These are phyloP conservation scores for Hydropotes inermis DNA, from an alignment of 2,113 vertebrate species.

Conservation along the genomic window DNA sequence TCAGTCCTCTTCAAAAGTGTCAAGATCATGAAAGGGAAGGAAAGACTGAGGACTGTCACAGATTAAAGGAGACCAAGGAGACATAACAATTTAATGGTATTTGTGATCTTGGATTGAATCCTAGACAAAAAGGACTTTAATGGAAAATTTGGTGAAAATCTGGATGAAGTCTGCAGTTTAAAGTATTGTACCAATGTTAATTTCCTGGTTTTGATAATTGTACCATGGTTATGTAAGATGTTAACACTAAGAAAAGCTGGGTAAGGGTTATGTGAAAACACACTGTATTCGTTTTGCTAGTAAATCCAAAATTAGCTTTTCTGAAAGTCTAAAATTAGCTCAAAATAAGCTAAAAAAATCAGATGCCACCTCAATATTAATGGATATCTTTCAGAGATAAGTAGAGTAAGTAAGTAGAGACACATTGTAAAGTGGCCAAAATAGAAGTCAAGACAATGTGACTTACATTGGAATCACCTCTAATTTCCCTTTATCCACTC, in stretches of 20 bases:
- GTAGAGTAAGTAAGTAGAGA: not conserved
- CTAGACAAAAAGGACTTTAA: not conserved
- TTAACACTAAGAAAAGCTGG: constrained; percentile 2
- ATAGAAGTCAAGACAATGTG: not conserved
- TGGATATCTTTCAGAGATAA: not conserved
- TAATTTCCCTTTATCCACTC: not conserved
- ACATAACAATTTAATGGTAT: not conserved
- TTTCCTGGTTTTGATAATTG: constrained; percentile 26
- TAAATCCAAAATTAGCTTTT: not conserved
- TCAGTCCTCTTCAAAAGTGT: not conserved
- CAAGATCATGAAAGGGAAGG: not conserved
- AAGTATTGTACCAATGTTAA: not conserved
- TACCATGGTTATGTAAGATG: not conserved
- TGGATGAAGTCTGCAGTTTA: constrained; percentile 18
- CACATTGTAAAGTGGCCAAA: not conserved
- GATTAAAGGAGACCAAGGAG: not conserved
- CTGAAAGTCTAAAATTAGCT: constrained; percentile 7
- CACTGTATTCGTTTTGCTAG: not conserved
- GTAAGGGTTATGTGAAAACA: not conserved
- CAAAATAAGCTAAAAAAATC: constrained; percentile 13
- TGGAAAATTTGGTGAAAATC: not conserved
- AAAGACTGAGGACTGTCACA: not conserved
- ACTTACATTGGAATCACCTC: not conserved
- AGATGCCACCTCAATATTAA: not conserved
- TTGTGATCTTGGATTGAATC: not conserved